A percentile compares a stretch with the other conserved stretches of the same genome.
These are phyloP conservation scores for Machimus rusticus DNA, from an alignment of 2,888 invertebrate species.

Conservation along the genomic window DNA sequence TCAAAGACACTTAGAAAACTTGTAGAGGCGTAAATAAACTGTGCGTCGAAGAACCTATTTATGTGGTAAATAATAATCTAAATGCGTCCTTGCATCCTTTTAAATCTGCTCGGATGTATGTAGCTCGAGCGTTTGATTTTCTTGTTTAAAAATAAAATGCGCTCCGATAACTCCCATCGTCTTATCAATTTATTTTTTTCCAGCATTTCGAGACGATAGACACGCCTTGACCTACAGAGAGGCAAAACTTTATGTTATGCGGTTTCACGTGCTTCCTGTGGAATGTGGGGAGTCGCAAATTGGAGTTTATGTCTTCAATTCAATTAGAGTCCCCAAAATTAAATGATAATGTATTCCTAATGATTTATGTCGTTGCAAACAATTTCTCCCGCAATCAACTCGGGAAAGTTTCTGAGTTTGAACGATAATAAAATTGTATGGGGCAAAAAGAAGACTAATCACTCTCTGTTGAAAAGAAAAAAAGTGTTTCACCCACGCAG, in stretches of 20 bases:
- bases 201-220: neutral
- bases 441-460: neutral
- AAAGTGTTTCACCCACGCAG: neutral
- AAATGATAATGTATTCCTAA: neutral
- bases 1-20: neutral
- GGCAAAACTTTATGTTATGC: neutral
- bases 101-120: neutral
- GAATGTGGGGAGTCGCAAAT: neutral
- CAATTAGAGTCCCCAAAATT: neutral
- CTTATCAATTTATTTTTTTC: neutral
- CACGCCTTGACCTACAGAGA: neutral
- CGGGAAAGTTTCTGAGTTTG: neutral
- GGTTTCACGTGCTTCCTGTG: neutral
- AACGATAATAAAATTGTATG: neutral
- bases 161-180: neutral
- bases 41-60: neutral
- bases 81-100: neutral
- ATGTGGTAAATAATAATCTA: neutral
- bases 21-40: neutral
- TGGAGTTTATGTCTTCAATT: neutral
- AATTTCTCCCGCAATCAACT: neutral
- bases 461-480: neutral
- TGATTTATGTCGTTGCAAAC: neutral
- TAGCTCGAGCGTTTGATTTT: neutral
- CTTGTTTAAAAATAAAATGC: neutral